Evolutionary conservation across 2,888 invertebrate species (phyloP), one percentile per base, ranked within the genome.

Genomic region (Mesochorus sp.): DNA sequence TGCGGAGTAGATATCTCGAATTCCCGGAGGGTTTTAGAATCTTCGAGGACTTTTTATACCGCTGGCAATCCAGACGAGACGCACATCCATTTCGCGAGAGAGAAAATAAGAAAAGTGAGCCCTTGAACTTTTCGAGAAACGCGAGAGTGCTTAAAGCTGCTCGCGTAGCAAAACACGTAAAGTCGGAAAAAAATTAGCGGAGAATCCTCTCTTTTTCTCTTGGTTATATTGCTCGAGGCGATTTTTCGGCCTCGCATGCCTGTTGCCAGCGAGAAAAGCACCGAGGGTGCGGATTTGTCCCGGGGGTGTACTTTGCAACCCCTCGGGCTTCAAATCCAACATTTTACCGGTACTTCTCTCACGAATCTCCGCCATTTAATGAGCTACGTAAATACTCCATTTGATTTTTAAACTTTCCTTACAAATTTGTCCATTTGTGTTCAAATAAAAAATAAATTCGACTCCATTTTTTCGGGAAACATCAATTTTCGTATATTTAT

Each of bases 201-300:
- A 80, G 42, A 49, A n/a, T 21, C 1, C 14, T 28, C 42, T 44
- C 24, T 42, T 19, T 17, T 12, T 8, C 1, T 47, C 42, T 42
- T 3, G 12, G 12, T 14, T n/a, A 5, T n/a, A 55, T 59, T 74
- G 57, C 78, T 78, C 78, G 34, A 70, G 80, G 75, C 80, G 64
- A 44, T 74, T 76, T 62, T 79, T 77, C 59, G 42, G 31, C 19
- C 44, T 61, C 44, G 12, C 31, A 3, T 26, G 26, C 17, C 53
- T 31, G 24, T 28, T 49, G 31, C 42, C 34, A 47, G 79, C 59
- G 79, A 79, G 83, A 83, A 83, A 86, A 84, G 76, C 80, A 84
- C 49, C 80, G 83, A 85, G 85, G 88, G 87, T 86, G 87, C 88
- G 84, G 85, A 89, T 89, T 89, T 86, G 84, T 87, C 88, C 89